Evolutionary conservation across 2,888 invertebrate species (phyloP).

Genomic region (Melikaiella ostensackeni): DNA sequence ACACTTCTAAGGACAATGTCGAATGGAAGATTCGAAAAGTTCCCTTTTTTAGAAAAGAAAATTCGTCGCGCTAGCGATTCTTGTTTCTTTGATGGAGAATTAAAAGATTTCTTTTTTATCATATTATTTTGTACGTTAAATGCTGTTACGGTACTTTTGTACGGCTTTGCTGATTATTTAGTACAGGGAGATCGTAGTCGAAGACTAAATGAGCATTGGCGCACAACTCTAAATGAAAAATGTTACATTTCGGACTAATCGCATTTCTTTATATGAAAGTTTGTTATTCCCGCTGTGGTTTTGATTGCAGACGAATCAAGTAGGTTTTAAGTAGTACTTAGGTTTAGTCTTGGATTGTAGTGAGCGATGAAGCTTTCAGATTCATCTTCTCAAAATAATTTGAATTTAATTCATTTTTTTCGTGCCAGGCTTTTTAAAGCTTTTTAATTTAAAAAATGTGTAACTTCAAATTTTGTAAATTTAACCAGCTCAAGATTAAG

Average conservation of each 20-base stretch:
- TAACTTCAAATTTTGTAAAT: no score
- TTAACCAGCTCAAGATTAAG: no score
- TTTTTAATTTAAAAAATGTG: no score
- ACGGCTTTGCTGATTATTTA: not conserved
- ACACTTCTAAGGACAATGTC: no score
- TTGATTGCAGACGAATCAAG: not conserved
- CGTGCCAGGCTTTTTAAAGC: no score
- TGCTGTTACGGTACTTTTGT: constrained; percentile 17
- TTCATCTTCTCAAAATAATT: constrained; percentile 18
- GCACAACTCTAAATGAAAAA: not conserved
- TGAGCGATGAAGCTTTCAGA: constrained; percentile 22
- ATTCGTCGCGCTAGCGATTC: not conserved
- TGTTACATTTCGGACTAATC: not conserved
- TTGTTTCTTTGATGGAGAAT: constrained; percentile 11
- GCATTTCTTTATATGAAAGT: not conserved
- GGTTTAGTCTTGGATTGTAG: constrained; percentile 20
- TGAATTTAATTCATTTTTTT: no score
- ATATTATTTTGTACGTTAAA: constrained; percentile 29
- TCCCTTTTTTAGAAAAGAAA: not conserved
- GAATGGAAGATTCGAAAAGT: no score
- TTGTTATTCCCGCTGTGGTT: not conserved
- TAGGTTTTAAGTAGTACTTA: constrained; percentile 15
- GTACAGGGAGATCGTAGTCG: not conserved
- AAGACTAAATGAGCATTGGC: not conserved
- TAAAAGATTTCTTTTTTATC: constrained; percentile 1